Evolutionary conservation across 2,888 invertebrate species (phyloP), one percentile per base, ranked within the genome.

Genomic region (Trichacis sp.): DNA sequence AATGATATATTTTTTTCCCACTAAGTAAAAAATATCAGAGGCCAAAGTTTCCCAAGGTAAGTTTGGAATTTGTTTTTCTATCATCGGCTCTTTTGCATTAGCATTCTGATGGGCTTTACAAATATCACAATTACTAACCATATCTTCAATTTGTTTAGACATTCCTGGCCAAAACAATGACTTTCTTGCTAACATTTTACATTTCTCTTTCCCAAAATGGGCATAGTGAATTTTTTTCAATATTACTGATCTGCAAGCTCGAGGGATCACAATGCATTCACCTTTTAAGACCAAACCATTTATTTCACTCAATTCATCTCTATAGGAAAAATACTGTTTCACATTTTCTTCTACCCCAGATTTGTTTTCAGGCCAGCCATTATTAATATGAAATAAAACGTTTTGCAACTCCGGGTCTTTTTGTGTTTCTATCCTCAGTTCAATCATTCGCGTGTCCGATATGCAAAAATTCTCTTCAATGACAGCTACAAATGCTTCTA

Each of bases 1-100:
- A 15, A 76, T 42, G 33, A 75, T 59, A 54, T 71, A 72, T 33
- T 63, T 53, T 19, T 65, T 65, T 15, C 67, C 67, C 6, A 29
- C 29, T 36, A 67, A 70, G 14, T 50, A 60, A 15, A 64, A 64
- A 12, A 64, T 56, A 24, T 71, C 68, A 14, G 52, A 29, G n/a
- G 62, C 50, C 15, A 69, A 9, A 12, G 47, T 50, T 53, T 62
- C 52, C 66, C 65, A 72, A 3, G 66, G 52, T 36, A 46, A 53
- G 1, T 58, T 29, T 14, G 69, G 68, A 38, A 70, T 59, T 43
- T 64, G 58, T 38, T 60, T 69, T 14, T 33, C 8, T 1, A 52
- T 24, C 58, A 72, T 63, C 9, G 67, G 59, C 42, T 69, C 66
- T 57, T 67, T 63, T 8, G 12, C 2, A 55, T 60, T 60, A 1